phyloP scores from a whole-genome alignment of 1,140 invertebrate genomes.

The Halictus rubicundus region DNA sequence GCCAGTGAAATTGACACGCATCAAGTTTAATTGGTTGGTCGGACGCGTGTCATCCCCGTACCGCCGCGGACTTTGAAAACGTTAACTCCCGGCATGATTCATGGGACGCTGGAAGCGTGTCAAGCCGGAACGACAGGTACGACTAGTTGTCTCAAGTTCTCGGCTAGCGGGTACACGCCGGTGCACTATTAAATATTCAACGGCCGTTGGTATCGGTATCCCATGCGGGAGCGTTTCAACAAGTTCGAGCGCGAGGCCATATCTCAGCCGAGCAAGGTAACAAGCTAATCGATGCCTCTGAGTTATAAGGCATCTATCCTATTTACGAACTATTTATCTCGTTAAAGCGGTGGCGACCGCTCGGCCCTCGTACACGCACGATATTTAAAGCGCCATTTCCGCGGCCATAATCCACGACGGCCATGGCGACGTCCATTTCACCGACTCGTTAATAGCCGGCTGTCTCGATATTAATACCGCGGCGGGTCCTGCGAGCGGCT shows the following conservation, averaged over 20 bases:
- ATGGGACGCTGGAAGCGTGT: neutral
- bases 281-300: constrained; percentile 48
- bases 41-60: neutral
- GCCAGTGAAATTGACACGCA: too few species aligned
- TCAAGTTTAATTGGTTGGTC: neutral
- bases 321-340: constrained; percentile 49
- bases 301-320: constrained; percentile 41
- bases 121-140: neutral
- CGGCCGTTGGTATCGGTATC: constrained; percentile 10
- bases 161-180: constrained; percentile 2
- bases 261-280: constrained; percentile 38
- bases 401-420: neutral
- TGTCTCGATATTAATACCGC: constrained; percentile 45
- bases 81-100: neutral
- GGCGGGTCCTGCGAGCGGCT: neutral
- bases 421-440: neutral
- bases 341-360: constrained; percentile 29
- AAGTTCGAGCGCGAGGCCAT: constrained; percentile 24
- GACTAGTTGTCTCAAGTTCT: neutral
- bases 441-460: constrained; percentile 7
- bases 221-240: constrained; percentile 29
- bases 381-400: constrained; percentile 32
- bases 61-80: neutral
- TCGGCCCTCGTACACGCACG: constrained; percentile 11
- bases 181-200: constrained; percentile 45